Percentiles rank a stretch among this genome's conserved stretches.
These are phyloP conservation scores for Pachyseris speciosa DNA, from an alignment of 64 coral and sea anemone species.

Conservation along the genomic window DNA sequence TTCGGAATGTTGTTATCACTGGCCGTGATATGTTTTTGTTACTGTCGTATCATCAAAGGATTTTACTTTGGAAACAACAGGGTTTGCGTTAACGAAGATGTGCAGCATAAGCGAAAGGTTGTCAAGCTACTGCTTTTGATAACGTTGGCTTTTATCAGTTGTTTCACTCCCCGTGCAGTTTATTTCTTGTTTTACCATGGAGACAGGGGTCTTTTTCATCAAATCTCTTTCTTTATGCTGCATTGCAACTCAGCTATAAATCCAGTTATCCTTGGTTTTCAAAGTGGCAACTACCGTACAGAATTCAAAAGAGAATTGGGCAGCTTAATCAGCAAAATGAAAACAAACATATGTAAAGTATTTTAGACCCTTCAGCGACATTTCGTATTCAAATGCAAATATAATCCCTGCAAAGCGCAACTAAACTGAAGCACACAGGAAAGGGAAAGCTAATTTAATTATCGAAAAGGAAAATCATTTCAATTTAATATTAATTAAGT, in stretches of 20 bases:
- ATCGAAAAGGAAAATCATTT: too few relatives aligned
- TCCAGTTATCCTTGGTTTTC: background rate
- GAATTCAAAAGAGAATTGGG: background rate
- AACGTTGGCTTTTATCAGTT: background rate
- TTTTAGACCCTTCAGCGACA: too few relatives aligned
- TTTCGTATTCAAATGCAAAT: too few relatives aligned
- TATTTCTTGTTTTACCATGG: background rate
- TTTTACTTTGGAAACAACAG: background rate
- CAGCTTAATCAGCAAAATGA: background rate
- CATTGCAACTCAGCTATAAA: constrained; percentile 8
- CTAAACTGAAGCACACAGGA: too few relatives aligned
- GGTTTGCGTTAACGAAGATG: background rate
- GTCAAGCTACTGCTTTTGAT: background rate
- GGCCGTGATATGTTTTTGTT: constrained; percentile 7
- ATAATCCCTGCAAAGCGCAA: too few relatives aligned
- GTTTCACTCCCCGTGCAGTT: background rate
- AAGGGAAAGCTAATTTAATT: too few relatives aligned
- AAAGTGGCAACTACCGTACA: background rate
- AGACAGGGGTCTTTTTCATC: background rate
- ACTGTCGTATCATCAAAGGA: background rate
- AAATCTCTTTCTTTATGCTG: background rate
- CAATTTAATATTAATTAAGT: too few relatives aligned
- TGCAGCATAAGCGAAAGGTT: background rate
- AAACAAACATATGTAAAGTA: background rate
- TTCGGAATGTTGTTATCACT: background rate